Percentiles rank a stretch among this genome's conserved stretches.
phyloP scores from a whole-genome alignment of 1,140 invertebrate genomes.

The Drosophila ficusphila region DNA sequence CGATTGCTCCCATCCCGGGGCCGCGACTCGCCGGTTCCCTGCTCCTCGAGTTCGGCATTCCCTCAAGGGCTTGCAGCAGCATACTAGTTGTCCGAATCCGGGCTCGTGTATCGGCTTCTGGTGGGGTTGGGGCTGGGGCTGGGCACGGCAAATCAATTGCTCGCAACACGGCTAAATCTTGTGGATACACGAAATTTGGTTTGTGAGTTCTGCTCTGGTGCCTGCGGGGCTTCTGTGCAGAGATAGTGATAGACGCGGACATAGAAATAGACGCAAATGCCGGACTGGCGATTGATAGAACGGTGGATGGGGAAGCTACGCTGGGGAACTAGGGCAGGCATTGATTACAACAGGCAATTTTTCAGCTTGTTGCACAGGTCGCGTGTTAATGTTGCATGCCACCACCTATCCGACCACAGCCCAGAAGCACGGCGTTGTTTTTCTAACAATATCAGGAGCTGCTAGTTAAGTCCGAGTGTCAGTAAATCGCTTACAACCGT shows the following conservation, averaged over 20 bases:
- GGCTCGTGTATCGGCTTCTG: not conserved
- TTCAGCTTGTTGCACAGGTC: constrained; percentile 63
- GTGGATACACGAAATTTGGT: constrained; percentile 66
- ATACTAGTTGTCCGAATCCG: not conserved
- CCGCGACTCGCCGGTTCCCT: not conserved
- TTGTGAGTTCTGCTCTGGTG: constrained; percentile 52
- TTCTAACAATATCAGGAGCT: not conserved
- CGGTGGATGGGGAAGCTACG: no score
- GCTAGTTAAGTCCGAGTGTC: not conserved
- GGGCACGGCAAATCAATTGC: constrained; percentile 55
- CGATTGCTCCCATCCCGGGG: constrained; percentile 11
- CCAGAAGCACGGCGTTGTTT: not conserved
- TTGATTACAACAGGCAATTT: constrained; percentile 67
- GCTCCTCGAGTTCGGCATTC: constrained; percentile 8
- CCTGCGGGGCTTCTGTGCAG: not conserved
- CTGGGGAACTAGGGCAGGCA: constrained; percentile 18
- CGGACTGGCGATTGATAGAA: no score
- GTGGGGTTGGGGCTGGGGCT: not conserved
- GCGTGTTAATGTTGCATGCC: constrained; percentile 40
- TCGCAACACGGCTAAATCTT: constrained; percentile 65
- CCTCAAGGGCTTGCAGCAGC: constrained; percentile 2
- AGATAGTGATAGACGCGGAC: not conserved
- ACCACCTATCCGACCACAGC: not conserved
- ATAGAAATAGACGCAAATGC: not conserved
- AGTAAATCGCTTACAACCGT: not conserved